Conservation (phyloP, 2,888 invertebrate species). For the Aphodius granarius region DNA sequence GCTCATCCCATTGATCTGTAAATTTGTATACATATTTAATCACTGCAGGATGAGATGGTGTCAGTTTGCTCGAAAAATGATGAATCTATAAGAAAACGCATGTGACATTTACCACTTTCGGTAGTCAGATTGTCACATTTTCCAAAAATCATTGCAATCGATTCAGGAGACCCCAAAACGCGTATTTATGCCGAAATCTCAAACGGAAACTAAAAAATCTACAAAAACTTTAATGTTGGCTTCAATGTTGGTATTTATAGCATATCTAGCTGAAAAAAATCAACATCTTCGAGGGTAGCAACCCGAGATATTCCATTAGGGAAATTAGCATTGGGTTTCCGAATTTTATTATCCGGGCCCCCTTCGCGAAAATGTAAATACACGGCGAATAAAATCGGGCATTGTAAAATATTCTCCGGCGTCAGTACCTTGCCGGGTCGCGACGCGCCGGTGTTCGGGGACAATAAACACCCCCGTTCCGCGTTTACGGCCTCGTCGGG, state of each 20-base stretch:
- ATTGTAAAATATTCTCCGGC: slow-evolving; percentile 8
- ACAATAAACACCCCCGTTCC: background rate
- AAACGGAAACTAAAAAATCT: background rate
- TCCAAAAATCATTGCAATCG: too few relatives aligned
- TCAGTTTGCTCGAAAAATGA: too few relatives aligned
- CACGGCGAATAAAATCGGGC: slow-evolving; percentile 35
- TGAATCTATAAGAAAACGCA: too few relatives aligned
- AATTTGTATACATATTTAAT: too few relatives aligned
- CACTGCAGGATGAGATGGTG: too few relatives aligned
- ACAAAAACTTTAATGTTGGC: too few relatives aligned
- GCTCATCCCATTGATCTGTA: too few relatives aligned
- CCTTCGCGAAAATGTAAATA: slow-evolving; percentile 37
- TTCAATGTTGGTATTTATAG: background rate
- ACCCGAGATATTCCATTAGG: slow-evolving; percentile 34
- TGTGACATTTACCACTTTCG: too few relatives aligned
- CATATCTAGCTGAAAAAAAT: background rate
- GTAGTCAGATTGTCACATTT: too few relatives aligned
- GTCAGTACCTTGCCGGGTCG: slow-evolving; percentile 6
- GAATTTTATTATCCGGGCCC: slow-evolving; percentile 29
- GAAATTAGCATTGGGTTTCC: slow-evolving; percentile 35
- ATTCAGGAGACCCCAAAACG: too few relatives aligned
- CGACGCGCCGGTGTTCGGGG: background rate
- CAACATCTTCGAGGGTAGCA: background rate
- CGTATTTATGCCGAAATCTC: background rate
- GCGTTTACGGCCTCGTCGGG: slow-evolving; percentile 4